Percentiles rank a stretch among this genome's conserved stretches.
phyloP scores from a whole-genome alignment of 2,797 vertebrate genomes.

The Ceryle rudis region DNA sequence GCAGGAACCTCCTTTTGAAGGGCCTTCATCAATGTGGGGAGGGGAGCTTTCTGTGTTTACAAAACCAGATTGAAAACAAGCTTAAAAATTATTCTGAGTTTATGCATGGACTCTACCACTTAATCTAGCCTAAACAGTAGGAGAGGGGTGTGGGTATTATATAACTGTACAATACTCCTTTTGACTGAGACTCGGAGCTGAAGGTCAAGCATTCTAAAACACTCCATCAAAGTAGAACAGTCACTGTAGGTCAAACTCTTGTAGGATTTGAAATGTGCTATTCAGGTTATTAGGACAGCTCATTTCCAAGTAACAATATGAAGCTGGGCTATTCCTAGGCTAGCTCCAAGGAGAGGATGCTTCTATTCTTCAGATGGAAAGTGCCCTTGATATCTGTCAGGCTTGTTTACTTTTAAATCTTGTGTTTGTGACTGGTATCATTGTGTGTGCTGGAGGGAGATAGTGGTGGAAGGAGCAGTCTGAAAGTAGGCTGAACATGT shows the following conservation, averaged over 20 bases:
- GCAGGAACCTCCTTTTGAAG: neutral
- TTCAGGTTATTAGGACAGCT: conserved; percentile 37
- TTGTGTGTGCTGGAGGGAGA: neutral
- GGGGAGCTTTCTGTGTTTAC: neutral
- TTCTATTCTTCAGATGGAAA: neutral
- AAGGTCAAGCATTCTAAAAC: neutral
- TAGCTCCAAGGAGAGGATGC: neutral
- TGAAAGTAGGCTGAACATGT: neutral
- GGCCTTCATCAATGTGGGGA: neutral
- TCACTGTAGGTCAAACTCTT: conserved; percentile 1
- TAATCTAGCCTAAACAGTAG: neutral
- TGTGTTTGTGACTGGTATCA: neutral
- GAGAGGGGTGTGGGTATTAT: neutral
- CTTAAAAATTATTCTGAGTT: neutral
- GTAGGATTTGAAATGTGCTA: conserved; percentile 4
- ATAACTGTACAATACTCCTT: neutral
- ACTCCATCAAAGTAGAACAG: neutral
- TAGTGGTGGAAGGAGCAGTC: neutral
- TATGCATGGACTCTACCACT: neutral
- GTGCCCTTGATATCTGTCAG: neutral
- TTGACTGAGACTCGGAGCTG: neutral
- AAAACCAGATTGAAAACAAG: neutral
- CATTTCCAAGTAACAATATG: neutral
- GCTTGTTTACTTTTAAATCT: neutral
- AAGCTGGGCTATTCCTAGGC: neutral